Evolutionary conservation across 2,888 invertebrate species (phyloP).

Genomic region (Yponomeuta evonymella): DNA sequence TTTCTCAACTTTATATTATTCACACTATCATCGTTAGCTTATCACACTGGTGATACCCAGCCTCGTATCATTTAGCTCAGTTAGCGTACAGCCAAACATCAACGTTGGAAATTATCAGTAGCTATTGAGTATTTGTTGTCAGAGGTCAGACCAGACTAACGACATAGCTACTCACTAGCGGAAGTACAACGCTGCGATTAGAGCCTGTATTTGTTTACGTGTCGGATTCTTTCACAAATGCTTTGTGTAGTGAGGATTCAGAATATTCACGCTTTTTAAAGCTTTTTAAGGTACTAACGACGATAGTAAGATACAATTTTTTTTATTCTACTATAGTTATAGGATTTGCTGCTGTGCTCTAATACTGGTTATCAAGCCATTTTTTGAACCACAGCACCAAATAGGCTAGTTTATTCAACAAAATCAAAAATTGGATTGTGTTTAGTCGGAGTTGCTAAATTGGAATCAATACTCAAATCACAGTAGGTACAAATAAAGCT

Average conservation of each 20-base stretch:
- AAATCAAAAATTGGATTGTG: too few species aligned
- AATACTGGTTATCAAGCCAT: too few species aligned
- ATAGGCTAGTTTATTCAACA: too few species aligned
- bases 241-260: not conserved
- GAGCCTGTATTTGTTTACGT: not conserved
- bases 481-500: too few species aligned
- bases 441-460: too few species aligned
- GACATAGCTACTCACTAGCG: not conserved
- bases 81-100: not conserved
- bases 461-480: too few species aligned
- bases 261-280: too few species aligned
- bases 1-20: not conserved
- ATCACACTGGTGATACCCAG: not conserved
- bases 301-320: too few species aligned
- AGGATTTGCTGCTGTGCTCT: too few species aligned
- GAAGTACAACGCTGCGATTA: not conserved
- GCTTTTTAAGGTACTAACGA: too few species aligned
- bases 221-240: not conserved
- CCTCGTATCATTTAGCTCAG: not conserved
- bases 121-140: not conserved
- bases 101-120: not conserved
- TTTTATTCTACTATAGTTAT: too few species aligned
- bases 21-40: not conserved
- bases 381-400: too few species aligned
- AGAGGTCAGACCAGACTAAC: slow-evolving; percentile 13